A percentile compares a stretch with the other conserved stretches of the same genome.
These are phyloP conservation scores for Cremastobaeus sp. DNA, from an alignment of 2,888 invertebrate species.

Conservation along the genomic window DNA sequence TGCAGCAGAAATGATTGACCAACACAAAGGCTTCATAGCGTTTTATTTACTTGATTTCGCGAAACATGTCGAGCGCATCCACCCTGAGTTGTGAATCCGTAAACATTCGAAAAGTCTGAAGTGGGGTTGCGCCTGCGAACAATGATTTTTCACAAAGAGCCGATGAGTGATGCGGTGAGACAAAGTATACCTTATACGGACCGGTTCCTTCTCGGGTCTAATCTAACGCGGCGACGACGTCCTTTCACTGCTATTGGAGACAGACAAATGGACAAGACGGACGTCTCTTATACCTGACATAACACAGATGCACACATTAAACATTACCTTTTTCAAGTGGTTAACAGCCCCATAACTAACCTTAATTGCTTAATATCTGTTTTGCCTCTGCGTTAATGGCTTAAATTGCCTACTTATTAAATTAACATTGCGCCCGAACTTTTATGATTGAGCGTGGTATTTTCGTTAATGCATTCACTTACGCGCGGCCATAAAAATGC, in stretches of 20 bases:
- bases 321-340: slow-evolving; percentile 35
- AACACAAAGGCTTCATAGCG: too few species aligned
- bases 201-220: slow-evolving; percentile 34
- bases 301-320: slow-evolving; percentile 45
- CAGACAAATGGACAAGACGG: slow-evolving; percentile 47
- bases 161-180: slow-evolving; percentile 30
- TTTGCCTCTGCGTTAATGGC: slow-evolving; percentile 35
- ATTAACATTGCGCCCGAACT: slow-evolving; percentile 5
- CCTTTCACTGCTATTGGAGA: slow-evolving; percentile 46
- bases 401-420: slow-evolving; percentile 14
- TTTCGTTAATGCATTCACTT: not conserved
- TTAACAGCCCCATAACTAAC: slow-evolving; percentile 48
- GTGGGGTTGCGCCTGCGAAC: not conserved
- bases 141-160: slow-evolving; percentile 28
- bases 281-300: slow-evolving; percentile 43
- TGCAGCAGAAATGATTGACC: too few species aligned
- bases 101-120: too few species aligned
- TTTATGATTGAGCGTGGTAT: slow-evolving; percentile 6
- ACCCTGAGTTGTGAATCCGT: too few species aligned
- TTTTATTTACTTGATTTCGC: too few species aligned
- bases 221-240: slow-evolving; percentile 43
- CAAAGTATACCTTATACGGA: slow-evolving; percentile 33
- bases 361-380: slow-evolving; percentile 51
- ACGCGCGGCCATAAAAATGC: not conserved
- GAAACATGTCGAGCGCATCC: too few species aligned